Percentiles rank a stretch among this genome's conserved stretches.
Conservation (phyloP, 1,140 invertebrate species). For the Bombus difficillimus region DNA sequence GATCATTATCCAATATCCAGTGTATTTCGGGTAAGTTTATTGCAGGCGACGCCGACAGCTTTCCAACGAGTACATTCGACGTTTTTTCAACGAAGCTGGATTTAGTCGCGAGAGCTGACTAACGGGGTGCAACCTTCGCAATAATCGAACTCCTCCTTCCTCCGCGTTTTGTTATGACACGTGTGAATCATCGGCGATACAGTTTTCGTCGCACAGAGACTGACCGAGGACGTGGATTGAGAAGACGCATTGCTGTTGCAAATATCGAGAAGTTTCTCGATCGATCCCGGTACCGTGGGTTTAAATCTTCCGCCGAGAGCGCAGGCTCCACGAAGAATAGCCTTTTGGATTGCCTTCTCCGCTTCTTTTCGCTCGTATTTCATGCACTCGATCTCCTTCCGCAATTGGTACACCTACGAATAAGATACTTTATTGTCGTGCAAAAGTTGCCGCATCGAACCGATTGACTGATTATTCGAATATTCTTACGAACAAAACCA, state of each 20-base stretch:
- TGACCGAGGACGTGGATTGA: background rate
- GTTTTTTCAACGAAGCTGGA: background rate
- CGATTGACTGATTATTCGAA: constrained; percentile 6
- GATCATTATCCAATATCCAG: constrained; percentile 6
- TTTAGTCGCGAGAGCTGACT: background rate
- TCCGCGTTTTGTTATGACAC: background rate
- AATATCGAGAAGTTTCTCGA: constrained; percentile 50
- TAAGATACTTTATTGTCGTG: background rate
- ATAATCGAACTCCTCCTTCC: background rate
- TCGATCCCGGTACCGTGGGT: constrained; percentile 37
- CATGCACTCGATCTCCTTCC: constrained; percentile 36
- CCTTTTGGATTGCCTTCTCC: constrained; percentile 55
- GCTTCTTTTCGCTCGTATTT: constrained; percentile 32
- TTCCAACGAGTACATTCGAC: background rate
- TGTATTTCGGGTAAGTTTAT: background rate
- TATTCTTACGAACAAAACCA: no score
- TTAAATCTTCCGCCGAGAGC: constrained; percentile 52
- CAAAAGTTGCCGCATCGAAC: no score
- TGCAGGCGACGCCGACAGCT: background rate
- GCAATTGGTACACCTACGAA: constrained; percentile 39
- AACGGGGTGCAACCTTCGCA: background rate
- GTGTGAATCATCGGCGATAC: no score
- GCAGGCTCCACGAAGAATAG: constrained; percentile 53
- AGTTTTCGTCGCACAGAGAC: background rate
- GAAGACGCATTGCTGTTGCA: constrained; percentile 29